Conservation (phyloP, 2,888 invertebrate species). For the Meta bourneti region DNA sequence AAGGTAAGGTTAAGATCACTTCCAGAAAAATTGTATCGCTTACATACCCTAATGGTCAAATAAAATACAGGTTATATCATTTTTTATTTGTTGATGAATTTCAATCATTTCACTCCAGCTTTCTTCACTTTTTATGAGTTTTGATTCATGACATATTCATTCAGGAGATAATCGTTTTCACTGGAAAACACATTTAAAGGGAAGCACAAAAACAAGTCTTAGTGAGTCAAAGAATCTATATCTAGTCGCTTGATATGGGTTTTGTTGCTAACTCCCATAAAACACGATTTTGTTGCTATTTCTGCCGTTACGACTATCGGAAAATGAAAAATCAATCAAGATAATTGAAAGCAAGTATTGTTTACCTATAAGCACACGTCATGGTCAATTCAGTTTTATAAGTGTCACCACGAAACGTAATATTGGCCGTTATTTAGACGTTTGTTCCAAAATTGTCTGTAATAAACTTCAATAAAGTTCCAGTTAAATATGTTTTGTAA, state of each 20-base stretch:
- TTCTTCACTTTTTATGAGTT: no score
- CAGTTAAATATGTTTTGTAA: not conserved
- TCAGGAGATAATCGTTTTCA: no score
- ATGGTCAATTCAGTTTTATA: not conserved
- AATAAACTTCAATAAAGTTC: not conserved
- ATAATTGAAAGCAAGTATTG: not conserved
- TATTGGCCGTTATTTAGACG: not conserved
- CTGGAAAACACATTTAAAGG: no score
- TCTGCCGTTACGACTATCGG: not conserved
- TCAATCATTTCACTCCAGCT: no score
- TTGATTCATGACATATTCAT: no score
- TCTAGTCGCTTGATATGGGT: not conserved
- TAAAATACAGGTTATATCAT: no score
- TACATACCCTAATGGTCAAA: no score
- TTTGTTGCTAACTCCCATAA: not conserved
- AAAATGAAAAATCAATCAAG: not conserved
- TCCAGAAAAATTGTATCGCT: no score
- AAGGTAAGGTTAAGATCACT: no score
- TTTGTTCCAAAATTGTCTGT: not conserved
- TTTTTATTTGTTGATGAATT: no score
- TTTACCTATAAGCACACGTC: not conserved
- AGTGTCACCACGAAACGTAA: not conserved
- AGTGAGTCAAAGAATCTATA: not conserved
- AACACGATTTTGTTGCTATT: not conserved
- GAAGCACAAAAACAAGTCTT: not conserved